A percentile compares a stretch with the other conserved stretches of the same genome.
Conservation (phyloP, 2,797 vertebrate genomes). For the Hoplostethus mediterraneus region DNA sequence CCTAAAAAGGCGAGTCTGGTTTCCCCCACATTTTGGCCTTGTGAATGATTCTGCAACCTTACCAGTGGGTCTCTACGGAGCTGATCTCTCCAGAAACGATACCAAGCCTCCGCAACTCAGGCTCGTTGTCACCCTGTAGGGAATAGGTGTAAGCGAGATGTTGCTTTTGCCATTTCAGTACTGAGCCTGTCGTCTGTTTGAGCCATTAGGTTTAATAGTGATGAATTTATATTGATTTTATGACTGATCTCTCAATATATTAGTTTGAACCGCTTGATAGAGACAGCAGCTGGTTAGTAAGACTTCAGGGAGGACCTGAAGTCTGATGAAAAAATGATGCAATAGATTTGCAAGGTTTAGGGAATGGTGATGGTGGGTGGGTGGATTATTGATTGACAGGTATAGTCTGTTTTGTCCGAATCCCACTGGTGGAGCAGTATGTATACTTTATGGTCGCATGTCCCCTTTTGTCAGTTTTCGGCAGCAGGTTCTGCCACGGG, state of each 20-base stretch:
- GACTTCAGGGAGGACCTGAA: constrained; percentile 37
- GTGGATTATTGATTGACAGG: constrained; percentile 43
- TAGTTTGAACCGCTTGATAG: constrained; percentile 55
- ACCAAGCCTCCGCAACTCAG: too few relatives aligned
- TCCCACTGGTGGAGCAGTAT: constrained; percentile 27
- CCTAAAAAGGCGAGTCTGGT: constrained; percentile 89
- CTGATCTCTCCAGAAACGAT: too few relatives aligned
- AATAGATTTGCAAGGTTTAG: constrained; percentile 51
- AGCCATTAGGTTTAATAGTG: constrained; percentile 54
- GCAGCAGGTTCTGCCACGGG: constrained; percentile 47
- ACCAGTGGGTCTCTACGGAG: neutral
- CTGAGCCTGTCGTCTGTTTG: constrained; percentile 53
- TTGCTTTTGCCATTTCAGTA: neutral
- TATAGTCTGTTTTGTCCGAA: constrained; percentile 9
- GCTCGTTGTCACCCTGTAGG: too few relatives aligned
- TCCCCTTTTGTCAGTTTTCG: constrained; percentile 57
- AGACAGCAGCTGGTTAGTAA: constrained; percentile 65
- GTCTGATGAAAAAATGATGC: constrained; percentile 50
- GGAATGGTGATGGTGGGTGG: constrained; percentile 15
- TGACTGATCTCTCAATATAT: constrained; percentile 53
- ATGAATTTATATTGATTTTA: constrained; percentile 65
- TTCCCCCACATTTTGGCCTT: neutral
- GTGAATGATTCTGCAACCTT: neutral
- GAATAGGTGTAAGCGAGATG: too few relatives aligned
- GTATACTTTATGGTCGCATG: constrained; percentile 59